Percentiles rank a stretch among this genome's conserved stretches.
These are phyloP conservation scores for Netelia inedita DNA, from an alignment of 2,888 invertebrate species.

Conservation along the genomic window DNA sequence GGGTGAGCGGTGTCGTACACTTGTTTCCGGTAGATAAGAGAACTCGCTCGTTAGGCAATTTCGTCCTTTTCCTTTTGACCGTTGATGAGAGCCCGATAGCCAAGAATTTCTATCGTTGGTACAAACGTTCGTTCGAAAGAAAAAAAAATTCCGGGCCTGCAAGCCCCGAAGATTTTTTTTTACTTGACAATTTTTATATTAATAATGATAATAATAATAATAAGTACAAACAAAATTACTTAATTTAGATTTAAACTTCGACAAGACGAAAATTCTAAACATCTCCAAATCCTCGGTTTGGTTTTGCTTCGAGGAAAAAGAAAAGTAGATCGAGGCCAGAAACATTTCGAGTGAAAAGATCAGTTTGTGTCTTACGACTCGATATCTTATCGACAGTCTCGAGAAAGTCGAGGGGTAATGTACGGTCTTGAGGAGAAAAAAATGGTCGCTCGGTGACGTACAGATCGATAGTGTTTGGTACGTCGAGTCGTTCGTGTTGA, in stretches of 20 bases:
- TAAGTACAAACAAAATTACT: too few relatives aligned
- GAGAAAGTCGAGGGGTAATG: not conserved
- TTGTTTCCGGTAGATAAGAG: constrained; percentile 39
- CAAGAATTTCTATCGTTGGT: not conserved
- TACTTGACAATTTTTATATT: not conserved
- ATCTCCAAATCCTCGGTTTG: not conserved
- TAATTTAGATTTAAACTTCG: too few relatives aligned
- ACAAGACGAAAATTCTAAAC: too few relatives aligned
- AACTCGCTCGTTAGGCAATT: constrained; percentile 24
- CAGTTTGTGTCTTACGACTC: not conserved
- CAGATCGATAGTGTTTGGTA: not conserved
- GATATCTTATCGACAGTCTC: not conserved
- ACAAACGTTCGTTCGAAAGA: not conserved
- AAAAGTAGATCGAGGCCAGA: not conserved
- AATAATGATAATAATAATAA: not conserved
- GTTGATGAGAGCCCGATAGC: not conserved
- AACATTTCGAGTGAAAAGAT: not conserved
- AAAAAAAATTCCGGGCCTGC: not conserved
- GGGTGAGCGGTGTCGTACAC: constrained; percentile 46
- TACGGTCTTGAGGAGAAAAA: not conserved
- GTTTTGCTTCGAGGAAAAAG: not conserved
- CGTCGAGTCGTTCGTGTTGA: not conserved
- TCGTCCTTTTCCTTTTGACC: constrained; percentile 10
- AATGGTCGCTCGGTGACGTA: not conserved
- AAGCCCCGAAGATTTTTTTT: not conserved